Percentiles rank a stretch among this genome's conserved stretches.
Conservation (phyloP, 2,797 vertebrate genomes). For the Loriculus beryllinus region DNA sequence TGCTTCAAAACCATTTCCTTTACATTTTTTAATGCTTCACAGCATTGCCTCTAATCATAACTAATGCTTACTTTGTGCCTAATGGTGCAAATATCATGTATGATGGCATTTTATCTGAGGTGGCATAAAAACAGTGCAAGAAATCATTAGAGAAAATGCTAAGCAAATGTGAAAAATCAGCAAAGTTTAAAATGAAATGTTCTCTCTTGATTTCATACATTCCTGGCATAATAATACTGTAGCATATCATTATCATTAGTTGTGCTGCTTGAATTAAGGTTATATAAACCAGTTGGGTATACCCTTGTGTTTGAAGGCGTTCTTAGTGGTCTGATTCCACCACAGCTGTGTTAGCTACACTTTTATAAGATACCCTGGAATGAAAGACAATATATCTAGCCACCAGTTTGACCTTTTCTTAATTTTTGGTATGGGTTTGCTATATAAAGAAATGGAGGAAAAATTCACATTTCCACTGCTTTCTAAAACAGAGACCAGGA, state of each 20-base stretch:
- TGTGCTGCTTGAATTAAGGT: slow-evolving; percentile 54
- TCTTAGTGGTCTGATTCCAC: slow-evolving; percentile 20
- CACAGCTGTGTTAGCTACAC: slow-evolving; percentile 32
- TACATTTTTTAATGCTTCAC: slow-evolving; percentile 61
- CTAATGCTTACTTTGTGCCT: slow-evolving; percentile 61
- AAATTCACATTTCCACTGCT: neutral
- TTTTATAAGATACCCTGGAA: slow-evolving; percentile 7
- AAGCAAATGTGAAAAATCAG: slow-evolving; percentile 78
- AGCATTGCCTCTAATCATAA: slow-evolving; percentile 59
- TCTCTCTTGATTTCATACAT: slow-evolving; percentile 66
- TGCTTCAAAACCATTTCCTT: slow-evolving; percentile 46
- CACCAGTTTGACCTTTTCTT: slow-evolving; percentile 37
- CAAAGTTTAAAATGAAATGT: slow-evolving; percentile 73
- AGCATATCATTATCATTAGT: slow-evolving; percentile 56
- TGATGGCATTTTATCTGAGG: slow-evolving; percentile 66
- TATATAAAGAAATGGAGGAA: neutral
- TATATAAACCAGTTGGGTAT: slow-evolving; percentile 41
- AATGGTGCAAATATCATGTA: slow-evolving; percentile 70
- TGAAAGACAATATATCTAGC: slow-evolving; percentile 53
- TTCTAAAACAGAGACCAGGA: neutral
- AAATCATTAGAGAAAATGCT: slow-evolving; percentile 72
- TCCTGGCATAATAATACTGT: slow-evolving; percentile 59
- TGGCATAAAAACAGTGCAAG: slow-evolving; percentile 67
- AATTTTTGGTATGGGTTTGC: neutral
- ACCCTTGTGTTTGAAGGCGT: neutral